These are phyloP conservation scores for Ptiloglossa arizonensis DNA, from an alignment of 1,140 invertebrate species.

Conservation along the genomic window DNA sequence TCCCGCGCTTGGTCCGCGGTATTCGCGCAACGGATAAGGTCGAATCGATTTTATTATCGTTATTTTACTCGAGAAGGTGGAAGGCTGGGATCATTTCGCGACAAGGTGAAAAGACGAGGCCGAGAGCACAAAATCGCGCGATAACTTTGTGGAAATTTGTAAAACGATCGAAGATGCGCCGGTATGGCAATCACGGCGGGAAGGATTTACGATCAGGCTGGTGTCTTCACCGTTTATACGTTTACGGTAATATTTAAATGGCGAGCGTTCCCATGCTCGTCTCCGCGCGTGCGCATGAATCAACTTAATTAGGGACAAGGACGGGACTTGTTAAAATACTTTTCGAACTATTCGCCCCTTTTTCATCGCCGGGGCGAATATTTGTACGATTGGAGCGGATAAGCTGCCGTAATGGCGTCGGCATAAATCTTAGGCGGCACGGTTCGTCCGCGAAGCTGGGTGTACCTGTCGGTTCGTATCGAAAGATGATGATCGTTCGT, in stretches of 20 bases:
- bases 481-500: slow-evolving; percentile 21
- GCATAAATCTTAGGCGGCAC: slow-evolving; percentile 9
- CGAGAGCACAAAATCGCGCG: too few relatives aligned
- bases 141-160: background rate
- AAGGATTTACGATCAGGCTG: slow-evolving; percentile 5
- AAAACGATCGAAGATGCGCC: background rate
- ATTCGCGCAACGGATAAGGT: too few relatives aligned
- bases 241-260: slow-evolving; percentile 37
- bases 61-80: too few relatives aligned
- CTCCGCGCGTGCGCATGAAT: slow-evolving; percentile 17
- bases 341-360: slow-evolving; percentile 22
- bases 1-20: too few relatives aligned
- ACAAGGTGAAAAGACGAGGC: too few relatives aligned
- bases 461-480: slow-evolving; percentile 4
- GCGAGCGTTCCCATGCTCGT: slow-evolving; percentile 17
- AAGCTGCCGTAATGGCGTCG: background rate
- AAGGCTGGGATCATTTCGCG: too few relatives aligned
- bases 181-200: too few relatives aligned
- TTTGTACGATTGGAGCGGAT: background rate
- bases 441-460: background rate
- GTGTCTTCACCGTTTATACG: background rate
- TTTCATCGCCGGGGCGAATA: slow-evolving; percentile 32
- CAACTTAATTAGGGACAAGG: slow-evolving; percentile 43
- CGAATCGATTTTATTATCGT: too few relatives aligned
- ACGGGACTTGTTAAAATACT: slow-evolving; percentile 37